Evolutionary conservation across 1,140 invertebrate species (phyloP).

Genomic region (Asobara japonica): DNA sequence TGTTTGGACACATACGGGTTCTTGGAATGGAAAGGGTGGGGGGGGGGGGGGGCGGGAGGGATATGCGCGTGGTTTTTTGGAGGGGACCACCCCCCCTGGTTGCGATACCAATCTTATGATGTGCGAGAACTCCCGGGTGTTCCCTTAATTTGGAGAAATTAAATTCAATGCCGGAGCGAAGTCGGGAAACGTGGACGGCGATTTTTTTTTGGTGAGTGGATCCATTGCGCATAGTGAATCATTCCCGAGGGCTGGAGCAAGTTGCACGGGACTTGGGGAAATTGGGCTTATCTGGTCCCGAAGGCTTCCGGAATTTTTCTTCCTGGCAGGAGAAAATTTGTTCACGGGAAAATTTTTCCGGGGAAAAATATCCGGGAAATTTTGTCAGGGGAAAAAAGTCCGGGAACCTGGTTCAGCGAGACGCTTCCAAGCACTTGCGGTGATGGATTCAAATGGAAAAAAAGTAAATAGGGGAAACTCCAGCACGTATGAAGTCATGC

Average conservation of each 20-base stretch:
- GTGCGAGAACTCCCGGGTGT: background rate
- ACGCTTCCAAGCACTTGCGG: too few relatives aligned
- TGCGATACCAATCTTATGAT: background rate
- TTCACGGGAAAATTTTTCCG: too few relatives aligned
- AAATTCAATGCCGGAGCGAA: background rate
- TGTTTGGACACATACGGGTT: slow-evolving; percentile 28
- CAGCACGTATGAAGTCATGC: too few relatives aligned
- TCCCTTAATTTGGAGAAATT: background rate
- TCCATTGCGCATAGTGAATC: background rate
- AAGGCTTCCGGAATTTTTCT: background rate
- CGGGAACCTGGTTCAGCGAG: too few relatives aligned
- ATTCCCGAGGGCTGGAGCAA: background rate
- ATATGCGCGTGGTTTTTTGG: background rate
- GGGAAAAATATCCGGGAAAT: too few relatives aligned
- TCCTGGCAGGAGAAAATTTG: too few relatives aligned
- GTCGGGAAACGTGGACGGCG: background rate
- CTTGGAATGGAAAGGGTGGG: slow-evolving; percentile 7
- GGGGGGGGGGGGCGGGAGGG: background rate
- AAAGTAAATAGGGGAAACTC: too few relatives aligned
- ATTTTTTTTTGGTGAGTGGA: background rate
- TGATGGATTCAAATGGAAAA: too few relatives aligned
- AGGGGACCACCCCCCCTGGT: background rate
- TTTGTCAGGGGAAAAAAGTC: too few relatives aligned
- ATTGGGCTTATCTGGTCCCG: background rate
- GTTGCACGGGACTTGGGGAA: background rate